Base-by-base conservation (phyloP, 2,797 vertebrate species). In the Bryconaethiops microstoma region DNA sequence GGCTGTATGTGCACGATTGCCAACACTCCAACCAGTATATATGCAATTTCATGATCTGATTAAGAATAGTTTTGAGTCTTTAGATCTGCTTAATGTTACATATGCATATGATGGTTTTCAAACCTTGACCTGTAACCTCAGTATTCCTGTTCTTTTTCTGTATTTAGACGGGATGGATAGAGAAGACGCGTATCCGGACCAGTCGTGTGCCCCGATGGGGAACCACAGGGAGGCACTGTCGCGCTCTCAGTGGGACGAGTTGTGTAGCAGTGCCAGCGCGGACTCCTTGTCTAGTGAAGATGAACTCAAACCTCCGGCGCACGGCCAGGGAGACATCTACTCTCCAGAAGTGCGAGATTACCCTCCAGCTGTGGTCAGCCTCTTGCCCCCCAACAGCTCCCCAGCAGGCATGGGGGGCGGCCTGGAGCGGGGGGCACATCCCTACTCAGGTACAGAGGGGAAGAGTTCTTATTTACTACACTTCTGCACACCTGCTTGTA, bases 221-320 rank as follows among this genome's bases (percentile, higher is more conserved):
- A 95, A 95, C 90, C 92, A 92, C 16, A 92, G 82, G 65, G 88
- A 88, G 55, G 82, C 87, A 0, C 87, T 82, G 73, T 85, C 88
- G 2, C 92, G 86, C 63, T 85, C 88, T 5, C 92, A 87, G 1
- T 95, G 95, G 95, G 94, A 95, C 0, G 93, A 94, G 0, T 80
- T 92, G 84, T 94, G 93, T 87, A 96, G 94, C 90, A 97, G 94
- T 21, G 90, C 88, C 21, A 96, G 95, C 4, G 89, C 94, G 50
- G 95, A 93, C 82, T 97, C 96, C 5, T 93, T 95, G 86, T 94
- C 92, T 40, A 97, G 95, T 0, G 94, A 97, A 0, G 94, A 96
- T 0, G 95, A 95, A 40, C 78, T 91, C 86, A 95, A 95, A 84
- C 88, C 85, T 0, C 57, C 88, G 25, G 93, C 89, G 17, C 92